Percentiles rank a stretch among this genome's conserved stretches.
phyloP scores from a whole-genome alignment of 92 coral and sea anemone species.

The Galaxea fascicularis region DNA sequence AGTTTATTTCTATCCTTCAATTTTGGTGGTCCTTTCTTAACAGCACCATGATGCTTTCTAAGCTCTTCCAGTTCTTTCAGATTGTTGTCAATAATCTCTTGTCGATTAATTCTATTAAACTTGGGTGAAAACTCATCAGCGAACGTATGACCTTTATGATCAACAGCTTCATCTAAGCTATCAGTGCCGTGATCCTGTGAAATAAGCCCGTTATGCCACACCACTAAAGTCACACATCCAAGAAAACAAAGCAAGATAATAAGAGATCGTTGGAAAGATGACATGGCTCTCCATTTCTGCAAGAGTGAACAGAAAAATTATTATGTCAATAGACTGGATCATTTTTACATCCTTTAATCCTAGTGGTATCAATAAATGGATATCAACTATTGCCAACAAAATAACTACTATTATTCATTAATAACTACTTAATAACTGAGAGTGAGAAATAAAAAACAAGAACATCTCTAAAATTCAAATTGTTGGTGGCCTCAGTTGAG shows the following conservation, averaged over 20 bases:
- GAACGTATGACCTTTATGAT: constrained; percentile 73
- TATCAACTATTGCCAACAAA: no score
- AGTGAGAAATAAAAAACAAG: no score
- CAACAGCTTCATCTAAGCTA: constrained; percentile 31
- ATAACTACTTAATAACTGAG: no score
- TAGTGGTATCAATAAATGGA: no score
- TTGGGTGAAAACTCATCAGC: constrained; percentile 55
- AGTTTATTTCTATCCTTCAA: constrained; percentile 47
- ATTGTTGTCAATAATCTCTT: constrained; percentile 64
- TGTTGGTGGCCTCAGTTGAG: no score
- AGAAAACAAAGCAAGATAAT: constrained; percentile 63
- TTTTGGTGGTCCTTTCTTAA: constrained; percentile 80
- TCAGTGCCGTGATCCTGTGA: constrained; percentile 32
- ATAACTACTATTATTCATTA: no score
- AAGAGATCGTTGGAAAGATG: constrained; percentile 86
- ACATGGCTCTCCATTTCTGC: constrained; percentile 94
- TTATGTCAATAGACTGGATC: not conserved
- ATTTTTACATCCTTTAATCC: no score
- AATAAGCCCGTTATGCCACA: constrained; percentile 61
- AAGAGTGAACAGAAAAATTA: constrained; percentile 26
- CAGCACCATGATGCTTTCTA: constrained; percentile 50
- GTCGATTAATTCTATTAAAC: constrained; percentile 59
- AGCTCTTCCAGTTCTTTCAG: constrained; percentile 71
- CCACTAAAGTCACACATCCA: constrained; percentile 53
- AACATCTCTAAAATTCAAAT: no score